A percentile compares a stretch with the other conserved stretches of the same genome.
Conservation (phyloP, 1,140 invertebrate genomes). For the Apocrypta bakeri region DNA sequence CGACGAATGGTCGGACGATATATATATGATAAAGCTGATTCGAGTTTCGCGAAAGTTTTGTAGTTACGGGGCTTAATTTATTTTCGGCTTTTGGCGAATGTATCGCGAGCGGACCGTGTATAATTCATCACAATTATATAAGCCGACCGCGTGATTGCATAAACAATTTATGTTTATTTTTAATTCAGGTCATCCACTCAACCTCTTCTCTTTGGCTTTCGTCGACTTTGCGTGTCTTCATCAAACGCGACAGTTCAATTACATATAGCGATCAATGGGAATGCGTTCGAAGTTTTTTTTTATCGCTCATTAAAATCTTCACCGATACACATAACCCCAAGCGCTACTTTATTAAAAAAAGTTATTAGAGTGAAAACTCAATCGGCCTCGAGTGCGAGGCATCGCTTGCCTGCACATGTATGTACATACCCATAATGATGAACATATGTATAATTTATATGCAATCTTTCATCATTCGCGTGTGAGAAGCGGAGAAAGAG, state of each 20-base stretch:
- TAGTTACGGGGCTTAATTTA: neutral
- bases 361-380: neutral
- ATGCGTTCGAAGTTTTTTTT: neutral
- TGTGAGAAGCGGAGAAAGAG: too few species aligned
- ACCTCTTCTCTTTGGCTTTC: too few species aligned
- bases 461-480: neutral
- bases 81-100: neutral
- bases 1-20: neutral
- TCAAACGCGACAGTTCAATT: neutral
- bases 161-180: neutral
- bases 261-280: neutral
- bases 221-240: neutral
- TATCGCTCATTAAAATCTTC: neutral
- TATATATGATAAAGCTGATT: conserved; percentile 33
- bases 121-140: neutral
- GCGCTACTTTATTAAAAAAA: neutral
- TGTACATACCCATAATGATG: too few species aligned
- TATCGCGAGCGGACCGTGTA: neutral
- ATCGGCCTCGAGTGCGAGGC: neutral
- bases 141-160: neutral
- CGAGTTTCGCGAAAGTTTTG: conserved; percentile 18
- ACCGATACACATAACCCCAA: neutral
- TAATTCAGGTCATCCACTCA: neutral
- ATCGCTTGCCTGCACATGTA: too few species aligned
- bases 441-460: too few species aligned